A percentile compares a stretch with the other conserved stretches of the same genome.
Conservation (phyloP, 2,797 vertebrate genomes). For the Limnodromus scolopaceus region DNA sequence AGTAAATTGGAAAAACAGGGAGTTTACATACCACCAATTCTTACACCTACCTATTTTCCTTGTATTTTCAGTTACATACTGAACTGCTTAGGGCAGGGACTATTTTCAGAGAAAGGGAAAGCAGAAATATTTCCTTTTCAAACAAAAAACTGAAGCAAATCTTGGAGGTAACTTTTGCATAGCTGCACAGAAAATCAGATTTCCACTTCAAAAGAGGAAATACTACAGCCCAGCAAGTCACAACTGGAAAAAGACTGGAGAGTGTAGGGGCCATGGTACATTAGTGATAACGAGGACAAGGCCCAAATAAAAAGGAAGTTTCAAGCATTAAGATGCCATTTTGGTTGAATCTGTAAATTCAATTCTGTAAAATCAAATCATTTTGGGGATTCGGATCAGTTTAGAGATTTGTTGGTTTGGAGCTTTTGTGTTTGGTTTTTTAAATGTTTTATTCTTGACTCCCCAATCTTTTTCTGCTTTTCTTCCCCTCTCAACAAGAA, state of each 20-base stretch:
- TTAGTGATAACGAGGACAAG: not conserved
- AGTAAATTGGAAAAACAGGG: not conserved
- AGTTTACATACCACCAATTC: not conserved
- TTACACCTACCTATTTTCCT: accelerated
- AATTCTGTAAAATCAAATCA: no score
- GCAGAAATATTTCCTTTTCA: not conserved
- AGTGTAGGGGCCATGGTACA: no score
- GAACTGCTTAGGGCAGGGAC: not conserved
- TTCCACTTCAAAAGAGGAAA: not conserved
- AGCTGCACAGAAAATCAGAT: not conserved
- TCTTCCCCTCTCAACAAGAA: not conserved
- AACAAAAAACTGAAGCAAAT: not conserved
- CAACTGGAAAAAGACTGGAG: not conserved
- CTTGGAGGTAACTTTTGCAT: not conserved
- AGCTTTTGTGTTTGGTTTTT: not conserved
- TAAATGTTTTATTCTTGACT: not conserved
- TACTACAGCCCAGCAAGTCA: not conserved
- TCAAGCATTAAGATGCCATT: not conserved
- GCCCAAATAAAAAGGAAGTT: not conserved
- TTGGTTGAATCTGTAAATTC: not conserved
- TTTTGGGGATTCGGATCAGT: not conserved
- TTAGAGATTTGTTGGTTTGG: not conserved
- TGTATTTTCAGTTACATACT: not conserved
- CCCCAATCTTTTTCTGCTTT: not conserved
- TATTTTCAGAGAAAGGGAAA: not conserved